Conservation (phyloP, 2,797 vertebrate genomes). For the Falco peregrinus region DNA sequence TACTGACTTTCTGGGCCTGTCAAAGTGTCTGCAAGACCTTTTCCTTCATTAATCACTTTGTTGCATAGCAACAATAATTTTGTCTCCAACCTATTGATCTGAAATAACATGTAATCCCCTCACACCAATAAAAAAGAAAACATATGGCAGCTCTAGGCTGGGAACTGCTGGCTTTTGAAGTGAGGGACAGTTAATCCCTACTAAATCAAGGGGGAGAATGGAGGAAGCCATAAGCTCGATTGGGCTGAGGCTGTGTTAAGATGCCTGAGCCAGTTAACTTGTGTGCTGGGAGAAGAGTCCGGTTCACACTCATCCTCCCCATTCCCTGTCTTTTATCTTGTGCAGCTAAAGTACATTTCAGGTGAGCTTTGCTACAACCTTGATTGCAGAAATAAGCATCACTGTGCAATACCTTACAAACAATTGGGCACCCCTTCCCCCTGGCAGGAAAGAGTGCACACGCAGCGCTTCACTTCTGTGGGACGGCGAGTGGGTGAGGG, state of each 20-base stretch:
- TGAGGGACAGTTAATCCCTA: neutral
- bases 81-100: neutral
- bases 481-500: neutral
- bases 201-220: neutral
- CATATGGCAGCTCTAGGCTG: neutral
- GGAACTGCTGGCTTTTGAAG: neutral
- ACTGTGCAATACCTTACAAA: neutral
- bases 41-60: neutral
- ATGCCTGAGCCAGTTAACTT: neutral
- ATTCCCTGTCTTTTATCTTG: neutral
- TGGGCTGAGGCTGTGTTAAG: neutral
- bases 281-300: neutral
- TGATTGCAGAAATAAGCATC: neutral
- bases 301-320: neutral
- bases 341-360: neutral
- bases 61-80: conserved; percentile 9
- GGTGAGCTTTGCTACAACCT: neutral
- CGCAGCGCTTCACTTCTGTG: neutral
- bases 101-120: neutral
- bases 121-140: neutral
- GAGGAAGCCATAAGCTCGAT: neutral
- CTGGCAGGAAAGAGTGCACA: neutral
- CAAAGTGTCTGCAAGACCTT: neutral
- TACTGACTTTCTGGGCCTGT: neutral
- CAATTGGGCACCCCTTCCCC: neutral